phyloP scores from a whole-genome alignment of 2,113 vertebrate species.

The Elgaria multicarinata region DNA sequence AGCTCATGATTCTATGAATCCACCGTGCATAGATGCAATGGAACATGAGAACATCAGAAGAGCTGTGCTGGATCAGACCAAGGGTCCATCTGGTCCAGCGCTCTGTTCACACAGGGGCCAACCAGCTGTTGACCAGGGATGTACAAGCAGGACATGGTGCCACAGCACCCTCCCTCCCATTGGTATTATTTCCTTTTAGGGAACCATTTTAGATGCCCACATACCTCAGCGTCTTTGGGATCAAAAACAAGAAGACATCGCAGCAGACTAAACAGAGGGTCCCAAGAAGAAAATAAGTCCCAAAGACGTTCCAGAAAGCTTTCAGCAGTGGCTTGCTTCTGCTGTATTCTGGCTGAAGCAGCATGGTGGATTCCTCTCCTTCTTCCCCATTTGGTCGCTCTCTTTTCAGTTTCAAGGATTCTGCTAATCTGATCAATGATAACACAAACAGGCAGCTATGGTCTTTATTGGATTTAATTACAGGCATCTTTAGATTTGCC shows the following conservation, averaged over 20 bases:
- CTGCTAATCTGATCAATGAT: slow-evolving; percentile 72
- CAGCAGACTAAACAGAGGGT: slow-evolving; percentile 85
- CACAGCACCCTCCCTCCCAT: too few relatives aligned
- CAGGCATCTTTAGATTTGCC: background rate
- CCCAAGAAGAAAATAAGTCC: slow-evolving; percentile 85
- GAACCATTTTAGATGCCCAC: slow-evolving; percentile 18
- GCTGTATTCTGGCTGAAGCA: slow-evolving; percentile 78
- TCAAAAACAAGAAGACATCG: slow-evolving; percentile 88
- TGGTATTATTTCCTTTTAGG: background rate
- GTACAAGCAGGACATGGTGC: too few relatives aligned
- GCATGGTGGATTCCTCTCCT: slow-evolving; percentile 81
- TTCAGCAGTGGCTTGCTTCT: slow-evolving; percentile 81
- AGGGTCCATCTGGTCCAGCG: too few relatives aligned
- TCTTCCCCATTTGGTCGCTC: slow-evolving; percentile 49
- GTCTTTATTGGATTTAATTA: background rate
- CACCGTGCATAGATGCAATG: too few relatives aligned
- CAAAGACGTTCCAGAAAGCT: slow-evolving; percentile 83
- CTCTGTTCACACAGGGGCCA: too few relatives aligned
- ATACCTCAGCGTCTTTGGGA: slow-evolving; percentile 90
- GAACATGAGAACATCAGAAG: too few relatives aligned
- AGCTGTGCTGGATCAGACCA: too few relatives aligned
- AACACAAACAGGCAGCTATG: slow-evolving; percentile 2
- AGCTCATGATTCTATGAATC: background rate
- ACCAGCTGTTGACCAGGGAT: too few relatives aligned
- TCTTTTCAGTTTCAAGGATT: slow-evolving; percentile 56